Evolutionary conservation across 1,140 invertebrate species (phyloP), one percentile per base, ranked within the genome.

Genomic region (Apis laboriosa): DNA sequence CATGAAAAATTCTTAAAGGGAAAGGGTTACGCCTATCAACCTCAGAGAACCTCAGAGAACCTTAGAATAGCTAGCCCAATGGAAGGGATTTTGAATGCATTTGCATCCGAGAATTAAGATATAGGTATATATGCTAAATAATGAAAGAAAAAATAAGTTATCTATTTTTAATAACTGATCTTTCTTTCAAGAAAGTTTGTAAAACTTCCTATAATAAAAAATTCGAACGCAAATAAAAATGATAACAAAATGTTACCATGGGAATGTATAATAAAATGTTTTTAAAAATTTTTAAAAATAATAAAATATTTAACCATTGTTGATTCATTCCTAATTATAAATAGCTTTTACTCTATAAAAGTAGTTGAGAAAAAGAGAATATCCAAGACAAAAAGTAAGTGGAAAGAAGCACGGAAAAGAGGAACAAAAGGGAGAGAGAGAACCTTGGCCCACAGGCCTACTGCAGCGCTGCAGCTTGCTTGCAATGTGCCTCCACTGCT

Each of bases 1-100:
- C 60, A 80, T 86, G 86, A 87, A 87, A 87, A 87, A 87, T 81
- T 81, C n/a, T 53, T 60, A 28, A 61, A 79, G 76, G 84, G 86
- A 87, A 83, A 87, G 86, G 85, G 85, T 43, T 85, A 85, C 72
- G 84, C 79, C 70, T 83, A 72, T 56, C 53, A 78, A 77, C 64
- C 63, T 73, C 53, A 34, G 56, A 12, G 67, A 78, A 77, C 64
- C 63, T 73, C 53, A 34, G 51, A 12, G 67, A 58, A 77, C 73
- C 85, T 84, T 81, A 71, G 66, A 56, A 70, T n/a, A 76, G 13
- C 34, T 70, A 21, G 17, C 24, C 60, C 3, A 11, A 28, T 53
- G 60, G 68, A 24, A 24, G 21, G 56, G 28, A 5, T 5, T 21
- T 19, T 60, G 28, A 66, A 21, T 74, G 77, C 84, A 86, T 85